Evolutionary conservation across 2,797 vertebrate genomes (phyloP).

Genomic region (Leptatherina wallacei): DNA sequence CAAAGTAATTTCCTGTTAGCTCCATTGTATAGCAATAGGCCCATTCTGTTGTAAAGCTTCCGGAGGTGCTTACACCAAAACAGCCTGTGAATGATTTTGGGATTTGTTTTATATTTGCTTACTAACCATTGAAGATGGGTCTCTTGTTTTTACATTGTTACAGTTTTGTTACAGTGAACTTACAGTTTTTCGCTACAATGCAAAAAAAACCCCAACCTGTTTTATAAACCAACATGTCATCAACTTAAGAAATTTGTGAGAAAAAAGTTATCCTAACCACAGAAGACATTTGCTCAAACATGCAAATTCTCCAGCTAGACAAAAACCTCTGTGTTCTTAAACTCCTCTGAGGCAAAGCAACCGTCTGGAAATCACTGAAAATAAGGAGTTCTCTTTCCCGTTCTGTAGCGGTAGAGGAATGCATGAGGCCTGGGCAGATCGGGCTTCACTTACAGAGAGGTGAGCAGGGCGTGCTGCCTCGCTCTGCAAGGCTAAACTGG

Average conservation of each 20-base stretch:
- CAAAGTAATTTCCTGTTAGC: conserved; percentile 62
- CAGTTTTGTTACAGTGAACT: neutral
- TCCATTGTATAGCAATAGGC: conserved; percentile 41
- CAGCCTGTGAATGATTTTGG: conserved; percentile 5
- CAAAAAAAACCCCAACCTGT: conserved; percentile 6
- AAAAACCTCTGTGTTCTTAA: conserved; percentile 46
- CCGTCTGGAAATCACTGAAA: conserved; percentile 54
- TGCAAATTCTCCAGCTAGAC: neutral
- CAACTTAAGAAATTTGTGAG: neutral
- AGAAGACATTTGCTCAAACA: neutral
- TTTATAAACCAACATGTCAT: neutral
- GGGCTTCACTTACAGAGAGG: conserved; percentile 58
- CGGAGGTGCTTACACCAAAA: neutral
- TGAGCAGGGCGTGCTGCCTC: conserved; percentile 51
- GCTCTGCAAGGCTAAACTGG: conserved; percentile 57
- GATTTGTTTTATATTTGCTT: conserved; percentile 2
- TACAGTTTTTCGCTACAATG: neutral
- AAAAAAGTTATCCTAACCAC: neutral
- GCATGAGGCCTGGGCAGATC: conserved; percentile 59
- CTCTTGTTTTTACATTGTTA: neutral
- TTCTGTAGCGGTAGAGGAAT: conserved; percentile 62
- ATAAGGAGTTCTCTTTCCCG: conserved; percentile 66
- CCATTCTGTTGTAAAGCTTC: conserved; percentile 6
- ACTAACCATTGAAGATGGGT: conserved; percentile 5
- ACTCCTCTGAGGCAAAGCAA: conserved; percentile 39